Base-by-base conservation (phyloP, 92 coral and sea anemone genomes). In the Phenganax stokvisi region DNA sequence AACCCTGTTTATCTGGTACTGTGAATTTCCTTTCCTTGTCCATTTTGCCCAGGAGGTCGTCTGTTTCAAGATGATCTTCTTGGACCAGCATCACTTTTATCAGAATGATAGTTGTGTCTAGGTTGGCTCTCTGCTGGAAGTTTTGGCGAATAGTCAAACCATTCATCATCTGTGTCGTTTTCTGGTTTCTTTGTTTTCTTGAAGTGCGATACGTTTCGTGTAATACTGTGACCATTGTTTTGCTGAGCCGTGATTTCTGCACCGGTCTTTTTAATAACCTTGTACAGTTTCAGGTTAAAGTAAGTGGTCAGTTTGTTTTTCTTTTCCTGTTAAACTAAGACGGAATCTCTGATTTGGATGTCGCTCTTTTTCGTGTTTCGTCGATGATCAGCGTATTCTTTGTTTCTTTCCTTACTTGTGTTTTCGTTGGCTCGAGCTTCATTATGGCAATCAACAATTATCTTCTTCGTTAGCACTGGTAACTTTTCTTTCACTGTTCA, bases 41-140 rank as follows among this genome's bases (percentile, higher is more conserved):
- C 60, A 60, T 82, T 83, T 0, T 74, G 69, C 64, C 53, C 56
- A 17, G 66, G 66, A 12, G 66, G 66, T 60, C 13, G 66, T 60
- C 66, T 60, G 13, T 60, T 6, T 11, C 66, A 4, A 60, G 66
- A 6, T 60, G 66, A 60, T 60, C 66, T 10, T 60, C 66, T 60
- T 60, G 20, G 66, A 60, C 9, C 66, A 11, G 13, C 6, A 60
- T 60, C 25, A 20, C 25, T 20, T 20, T 20, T 60, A 12, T 11
- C 66, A 11, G 6, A 6, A 60, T 16, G 66, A 60, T 60, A 27
- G 17, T 60, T 60, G 17, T 60, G 12, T 60, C 7, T 11, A 10
- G 17, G 66, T 60, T 60, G 66, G 13, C 17, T 60, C 7, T 60
- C 15, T 60, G 66, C 66, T 11, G 66, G 66, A 60, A 11, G 16